Conservation (phyloP, 1,140 invertebrate species). For the Neelides sp. region DNA sequence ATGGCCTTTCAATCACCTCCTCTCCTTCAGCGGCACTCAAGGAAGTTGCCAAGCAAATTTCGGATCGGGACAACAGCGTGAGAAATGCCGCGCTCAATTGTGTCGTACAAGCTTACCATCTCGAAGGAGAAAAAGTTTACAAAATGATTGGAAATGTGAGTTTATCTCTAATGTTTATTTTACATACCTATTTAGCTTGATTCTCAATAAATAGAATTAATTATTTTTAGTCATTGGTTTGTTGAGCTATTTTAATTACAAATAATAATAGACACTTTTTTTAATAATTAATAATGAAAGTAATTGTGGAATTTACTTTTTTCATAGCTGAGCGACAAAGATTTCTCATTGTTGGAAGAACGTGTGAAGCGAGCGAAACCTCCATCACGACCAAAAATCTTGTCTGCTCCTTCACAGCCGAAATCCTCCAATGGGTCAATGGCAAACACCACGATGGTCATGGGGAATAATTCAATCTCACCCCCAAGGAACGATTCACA, state of each 20-base stretch:
- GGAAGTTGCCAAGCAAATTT: slow-evolving; percentile 85
- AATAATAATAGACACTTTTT: slow-evolving; percentile 7
- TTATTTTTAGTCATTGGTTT: not conserved
- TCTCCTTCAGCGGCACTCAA: slow-evolving; percentile 65
- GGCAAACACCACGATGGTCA: not conserved
- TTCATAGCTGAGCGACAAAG: slow-evolving; percentile 83
- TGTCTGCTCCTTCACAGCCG: slow-evolving; percentile 6
- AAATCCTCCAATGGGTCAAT: slow-evolving; percentile 4
- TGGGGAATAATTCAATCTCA: not conserved
- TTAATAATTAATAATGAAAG: slow-evolving; percentile 11
- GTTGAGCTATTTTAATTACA: slow-evolving; percentile 9
- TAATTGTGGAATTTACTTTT: slow-evolving; percentile 12
- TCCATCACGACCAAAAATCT: slow-evolving; percentile 52
- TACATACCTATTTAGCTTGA: slow-evolving; percentile 4
- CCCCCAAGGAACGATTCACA: slow-evolving; percentile 1
- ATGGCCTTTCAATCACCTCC: slow-evolving; percentile 68
- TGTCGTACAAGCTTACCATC: slow-evolving; percentile 75
- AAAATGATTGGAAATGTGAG: slow-evolving; percentile 80
- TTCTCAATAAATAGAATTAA: not conserved
- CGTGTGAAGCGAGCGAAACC: slow-evolving; percentile 76
- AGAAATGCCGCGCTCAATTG: slow-evolving; percentile 89
- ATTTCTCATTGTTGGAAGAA: slow-evolving; percentile 83
- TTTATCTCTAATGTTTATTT: slow-evolving; percentile 7
- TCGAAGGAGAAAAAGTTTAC: slow-evolving; percentile 79
- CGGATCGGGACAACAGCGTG: slow-evolving; percentile 90